phyloP scores from a whole-genome alignment of 2,797 vertebrate species.

The Sebastes matsubarae region DNA sequence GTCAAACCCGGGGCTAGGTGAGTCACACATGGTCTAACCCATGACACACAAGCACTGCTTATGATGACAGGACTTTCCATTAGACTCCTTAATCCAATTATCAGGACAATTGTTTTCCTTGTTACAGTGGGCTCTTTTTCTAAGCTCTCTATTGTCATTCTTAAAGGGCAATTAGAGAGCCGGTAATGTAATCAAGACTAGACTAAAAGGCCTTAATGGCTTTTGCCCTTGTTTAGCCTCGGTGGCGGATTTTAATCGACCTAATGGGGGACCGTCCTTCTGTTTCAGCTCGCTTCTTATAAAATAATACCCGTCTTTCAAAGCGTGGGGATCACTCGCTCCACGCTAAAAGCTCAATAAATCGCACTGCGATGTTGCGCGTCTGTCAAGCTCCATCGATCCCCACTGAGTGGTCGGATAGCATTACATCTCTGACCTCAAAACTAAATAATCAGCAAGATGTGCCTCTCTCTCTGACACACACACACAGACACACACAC shows the following conservation, averaged over 20 bases:
- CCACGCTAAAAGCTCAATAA: slow-evolving; percentile 76
- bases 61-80: slow-evolving; percentile 46
- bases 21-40: slow-evolving; percentile 54
- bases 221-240: slow-evolving; percentile 43
- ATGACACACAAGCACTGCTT: slow-evolving; percentile 56
- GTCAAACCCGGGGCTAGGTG: slow-evolving; percentile 13
- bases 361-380: slow-evolving; percentile 53
- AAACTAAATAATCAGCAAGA: slow-evolving; percentile 64
- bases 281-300: slow-evolving; percentile 38
- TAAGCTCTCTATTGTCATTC: slow-evolving; percentile 48
- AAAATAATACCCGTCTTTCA: slow-evolving; percentile 47
- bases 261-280: slow-evolving; percentile 26
- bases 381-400: slow-evolving; percentile 76
- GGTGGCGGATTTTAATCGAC: slow-evolving; percentile 56
- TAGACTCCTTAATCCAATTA: slow-evolving; percentile 57
- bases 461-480: neutral
- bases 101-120: slow-evolving; percentile 41
- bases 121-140: slow-evolving; percentile 22
- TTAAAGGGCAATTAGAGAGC: slow-evolving; percentile 66
- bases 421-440: slow-evolving; percentile 70
- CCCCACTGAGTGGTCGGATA: slow-evolving; percentile 67
- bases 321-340: slow-evolving; percentile 41
- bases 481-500: neutral
- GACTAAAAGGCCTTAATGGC: slow-evolving; percentile 62
- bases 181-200: slow-evolving; percentile 64